These are phyloP conservation scores for Adoxophyes honmai DNA, from an alignment of 1,140 invertebrate species.

Conservation along the genomic window DNA sequence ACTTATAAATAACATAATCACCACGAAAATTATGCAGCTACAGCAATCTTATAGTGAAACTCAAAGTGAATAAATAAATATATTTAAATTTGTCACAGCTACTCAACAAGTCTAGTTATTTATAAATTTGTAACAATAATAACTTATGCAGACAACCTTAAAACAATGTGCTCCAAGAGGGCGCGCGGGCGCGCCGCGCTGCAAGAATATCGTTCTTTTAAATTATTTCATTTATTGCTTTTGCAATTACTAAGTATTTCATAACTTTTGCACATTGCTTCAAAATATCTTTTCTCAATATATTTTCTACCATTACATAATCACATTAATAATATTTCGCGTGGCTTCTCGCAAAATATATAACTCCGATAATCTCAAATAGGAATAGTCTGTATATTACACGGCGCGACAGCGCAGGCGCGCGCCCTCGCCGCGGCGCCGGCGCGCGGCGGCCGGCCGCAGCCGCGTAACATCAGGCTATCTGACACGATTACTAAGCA, in stretches of 20 bases:
- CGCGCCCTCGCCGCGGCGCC: conserved; percentile 17
- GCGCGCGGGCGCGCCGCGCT: neutral
- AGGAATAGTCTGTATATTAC: conserved; percentile 32
- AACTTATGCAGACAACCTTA: conserved; percentile 45
- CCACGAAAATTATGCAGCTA: conserved; percentile 68
- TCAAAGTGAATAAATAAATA: conserved; percentile 68
- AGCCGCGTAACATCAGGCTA: conserved; percentile 68
- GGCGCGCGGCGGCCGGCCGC: conserved; percentile 46
- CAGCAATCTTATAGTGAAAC: conserved; percentile 58
- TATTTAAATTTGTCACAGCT: conserved; percentile 65
- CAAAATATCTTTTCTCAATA: conserved; percentile 22
- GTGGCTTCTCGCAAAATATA: conserved; percentile 52
- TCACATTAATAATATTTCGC: conserved; percentile 26
- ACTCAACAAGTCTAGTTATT: conserved; percentile 69
- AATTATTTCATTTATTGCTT: conserved; percentile 2
- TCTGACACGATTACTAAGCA: conserved; percentile 70
- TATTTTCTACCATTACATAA: conserved; percentile 32
- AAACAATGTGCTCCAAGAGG: conserved; percentile 11
- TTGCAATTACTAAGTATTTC: conserved; percentile 1
- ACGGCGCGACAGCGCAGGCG: neutral
- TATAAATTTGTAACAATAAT: conserved; percentile 71
- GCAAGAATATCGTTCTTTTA: neutral
- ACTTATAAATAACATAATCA: conserved; percentile 74
- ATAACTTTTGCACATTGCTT: conserved; percentile 24
- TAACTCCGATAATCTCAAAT: conserved; percentile 44